phyloP scores from a whole-genome alignment of 1,140 invertebrate genomes.

The Philopotamus ludificatus region DNA sequence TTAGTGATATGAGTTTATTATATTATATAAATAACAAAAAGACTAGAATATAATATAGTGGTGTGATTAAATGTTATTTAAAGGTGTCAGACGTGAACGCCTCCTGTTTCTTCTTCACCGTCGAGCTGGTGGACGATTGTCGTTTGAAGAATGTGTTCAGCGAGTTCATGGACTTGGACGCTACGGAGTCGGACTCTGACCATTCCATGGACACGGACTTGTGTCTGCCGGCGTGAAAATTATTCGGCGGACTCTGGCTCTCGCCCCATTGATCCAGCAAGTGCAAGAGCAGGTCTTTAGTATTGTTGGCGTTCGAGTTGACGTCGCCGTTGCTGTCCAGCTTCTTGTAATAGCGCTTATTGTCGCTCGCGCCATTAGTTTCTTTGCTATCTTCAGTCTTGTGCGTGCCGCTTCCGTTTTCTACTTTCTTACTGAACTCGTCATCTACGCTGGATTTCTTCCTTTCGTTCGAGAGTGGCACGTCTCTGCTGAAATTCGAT shows the following conservation, averaged over 20 bases:
- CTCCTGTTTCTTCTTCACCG: constrained; percentile 51
- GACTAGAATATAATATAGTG: too few relatives aligned
- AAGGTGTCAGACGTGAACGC: constrained; percentile 30
- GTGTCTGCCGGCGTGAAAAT: constrained; percentile 50
- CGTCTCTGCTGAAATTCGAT: constrained; percentile 62
- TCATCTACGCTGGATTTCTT: constrained; percentile 57
- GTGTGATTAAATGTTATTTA: too few relatives aligned
- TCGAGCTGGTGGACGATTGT: constrained; percentile 59
- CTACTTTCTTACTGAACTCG: constrained; percentile 54
- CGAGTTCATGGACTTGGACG: constrained; percentile 63
- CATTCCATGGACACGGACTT: constrained; percentile 60
- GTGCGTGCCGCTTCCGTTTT: constrained; percentile 52
- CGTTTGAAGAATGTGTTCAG: constrained; percentile 68
- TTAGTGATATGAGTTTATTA: too few relatives aligned
- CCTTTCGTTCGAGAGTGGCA: constrained; percentile 61
- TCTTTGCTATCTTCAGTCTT: constrained; percentile 18
- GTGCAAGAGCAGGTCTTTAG: constrained; percentile 70
- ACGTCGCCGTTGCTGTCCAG: constrained; percentile 47
- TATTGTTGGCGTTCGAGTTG: constrained; percentile 60
- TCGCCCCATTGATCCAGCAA: constrained; percentile 73
- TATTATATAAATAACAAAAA: too few relatives aligned
- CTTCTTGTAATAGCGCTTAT: constrained; percentile 51
- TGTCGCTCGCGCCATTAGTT: constrained; percentile 38
- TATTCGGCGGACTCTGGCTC: constrained; percentile 44
- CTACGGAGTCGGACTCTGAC: constrained; percentile 56